Percentiles rank a stretch among this genome's conserved stretches.
phyloP scores from a whole-genome alignment of 2,888 invertebrate species.

The Drosophila mayaguana region DNA sequence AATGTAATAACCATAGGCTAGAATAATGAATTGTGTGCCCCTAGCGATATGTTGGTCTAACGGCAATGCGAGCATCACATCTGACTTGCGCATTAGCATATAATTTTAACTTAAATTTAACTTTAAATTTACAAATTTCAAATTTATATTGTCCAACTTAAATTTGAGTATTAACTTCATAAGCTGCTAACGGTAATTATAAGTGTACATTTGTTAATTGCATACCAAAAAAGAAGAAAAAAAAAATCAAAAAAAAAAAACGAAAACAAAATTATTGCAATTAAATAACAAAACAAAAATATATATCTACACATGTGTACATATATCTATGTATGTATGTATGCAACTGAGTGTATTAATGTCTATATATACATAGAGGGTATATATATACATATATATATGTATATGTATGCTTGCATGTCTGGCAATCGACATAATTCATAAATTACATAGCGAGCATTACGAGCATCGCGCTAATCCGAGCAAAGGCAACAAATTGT shows the following conservation, averaged over 20 bases:
- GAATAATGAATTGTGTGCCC: slow-evolving; percentile 76
- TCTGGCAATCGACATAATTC: slow-evolving; percentile 31
- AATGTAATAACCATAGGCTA: slow-evolving; percentile 67
- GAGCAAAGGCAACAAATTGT: slow-evolving; percentile 47
- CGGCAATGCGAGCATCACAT: slow-evolving; percentile 34
- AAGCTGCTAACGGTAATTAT: slow-evolving; percentile 66
- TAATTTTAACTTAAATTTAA: slow-evolving; percentile 34
- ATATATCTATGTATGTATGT: slow-evolving; percentile 24
- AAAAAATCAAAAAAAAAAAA: background rate
- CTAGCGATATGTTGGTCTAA: slow-evolving; percentile 39
- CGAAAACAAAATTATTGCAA: slow-evolving; percentile 51
- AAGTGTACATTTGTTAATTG: slow-evolving; percentile 78
- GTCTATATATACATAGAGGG: slow-evolving; percentile 30
- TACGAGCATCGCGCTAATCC: slow-evolving; percentile 26
- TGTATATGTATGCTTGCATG: slow-evolving; percentile 23
- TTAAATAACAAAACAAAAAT: slow-evolving; percentile 30
- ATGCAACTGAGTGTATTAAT: slow-evolving; percentile 42
- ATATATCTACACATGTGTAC: slow-evolving; percentile 20
- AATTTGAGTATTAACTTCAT: slow-evolving; percentile 31
- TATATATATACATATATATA: slow-evolving; percentile 25
- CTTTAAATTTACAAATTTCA: slow-evolving; percentile 34
- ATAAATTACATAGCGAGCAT: slow-evolving; percentile 2
- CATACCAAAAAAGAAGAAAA: slow-evolving; percentile 42
- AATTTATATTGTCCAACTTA: slow-evolving; percentile 40
- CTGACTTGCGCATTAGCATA: slow-evolving; percentile 36